phyloP scores from a whole-genome alignment of 2,113 vertebrate genomes.

The Mellivora capensis region DNA sequence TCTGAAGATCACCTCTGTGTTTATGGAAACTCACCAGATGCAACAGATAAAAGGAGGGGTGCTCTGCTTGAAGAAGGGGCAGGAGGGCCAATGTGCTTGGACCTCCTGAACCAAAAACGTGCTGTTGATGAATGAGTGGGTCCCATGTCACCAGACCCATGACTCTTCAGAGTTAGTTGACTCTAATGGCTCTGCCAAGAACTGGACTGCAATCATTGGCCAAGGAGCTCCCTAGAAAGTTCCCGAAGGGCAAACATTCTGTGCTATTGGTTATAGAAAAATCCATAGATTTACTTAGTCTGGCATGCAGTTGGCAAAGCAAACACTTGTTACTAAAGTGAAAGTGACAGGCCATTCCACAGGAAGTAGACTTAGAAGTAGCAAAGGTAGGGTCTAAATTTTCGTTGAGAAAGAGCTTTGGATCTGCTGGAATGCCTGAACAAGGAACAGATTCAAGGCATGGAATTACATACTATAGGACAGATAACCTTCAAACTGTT shows the following conservation, averaged over 20 bases:
- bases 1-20: not conserved
- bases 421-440: not conserved
- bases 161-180: not conserved
- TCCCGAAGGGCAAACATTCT: not conserved
- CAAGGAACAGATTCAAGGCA: not conserved
- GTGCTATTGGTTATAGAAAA: not conserved
- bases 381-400: not conserved
- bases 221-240: not conserved
- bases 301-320: conserved; percentile 38
- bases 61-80: not conserved
- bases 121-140: not conserved
- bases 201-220: not conserved
- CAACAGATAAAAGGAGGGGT: not conserved
- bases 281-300: not conserved
- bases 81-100: not conserved
- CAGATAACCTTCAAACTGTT: not conserved
- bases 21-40: not conserved
- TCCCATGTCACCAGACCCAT: not conserved
- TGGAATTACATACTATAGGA: not conserved
- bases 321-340: conserved; percentile 22
- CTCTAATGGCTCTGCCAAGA: not conserved
- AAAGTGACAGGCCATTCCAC: conserved; percentile 10
- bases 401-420: not conserved
- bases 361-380: not conserved
- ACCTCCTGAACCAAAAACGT: not conserved